These are phyloP conservation scores for Clinocottus analis DNA, from an alignment of 2,113 vertebrate genomes.

Conservation along the genomic window DNA sequence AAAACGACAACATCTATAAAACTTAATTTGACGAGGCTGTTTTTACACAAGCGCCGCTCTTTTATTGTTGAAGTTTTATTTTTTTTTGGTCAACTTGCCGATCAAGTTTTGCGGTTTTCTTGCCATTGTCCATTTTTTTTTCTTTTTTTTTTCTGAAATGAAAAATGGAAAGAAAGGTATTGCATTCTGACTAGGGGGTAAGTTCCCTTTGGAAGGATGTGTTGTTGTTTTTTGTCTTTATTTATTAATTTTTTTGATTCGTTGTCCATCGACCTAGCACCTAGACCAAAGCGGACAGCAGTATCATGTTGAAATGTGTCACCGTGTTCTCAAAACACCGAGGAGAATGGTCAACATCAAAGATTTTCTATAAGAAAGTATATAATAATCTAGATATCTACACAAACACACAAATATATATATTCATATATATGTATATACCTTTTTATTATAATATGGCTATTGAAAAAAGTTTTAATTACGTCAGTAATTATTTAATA, in stretches of 20 bases:
- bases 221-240: slow-evolving; percentile 47
- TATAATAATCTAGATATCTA: slow-evolving; percentile 87
- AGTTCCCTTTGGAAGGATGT: slow-evolving; percentile 78
- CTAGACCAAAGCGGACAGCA: slow-evolving; percentile 74
- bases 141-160: slow-evolving; percentile 58
- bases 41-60: slow-evolving; percentile 36
- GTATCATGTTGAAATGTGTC: slow-evolving; percentile 76
- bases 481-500: slow-evolving; percentile 81
- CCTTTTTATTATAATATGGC: slow-evolving; percentile 85
- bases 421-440: slow-evolving; percentile 85
- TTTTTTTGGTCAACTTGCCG: slow-evolving; percentile 85
- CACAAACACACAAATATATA: slow-evolving; percentile 88
- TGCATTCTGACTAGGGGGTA: slow-evolving; percentile 76
- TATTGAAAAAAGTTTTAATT: slow-evolving; percentile 86
- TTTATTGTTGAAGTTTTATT: slow-evolving; percentile 55
- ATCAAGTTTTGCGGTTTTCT: slow-evolving; percentile 67
- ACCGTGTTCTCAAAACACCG: slow-evolving; percentile 82
- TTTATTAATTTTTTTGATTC: slow-evolving; percentile 70
- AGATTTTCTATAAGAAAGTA: slow-evolving; percentile 89
- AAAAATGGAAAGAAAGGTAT: slow-evolving; percentile 79
- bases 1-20: slow-evolving; percentile 60
- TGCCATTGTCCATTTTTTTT: slow-evolving; percentile 65
- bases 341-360: slow-evolving; percentile 86
- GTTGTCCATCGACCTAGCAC: slow-evolving; percentile 59
- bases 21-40: slow-evolving; percentile 48